Evolutionary conservation across 1,140 invertebrate species (phyloP).

Genomic region (Propsilocerus akamusi): DNA sequence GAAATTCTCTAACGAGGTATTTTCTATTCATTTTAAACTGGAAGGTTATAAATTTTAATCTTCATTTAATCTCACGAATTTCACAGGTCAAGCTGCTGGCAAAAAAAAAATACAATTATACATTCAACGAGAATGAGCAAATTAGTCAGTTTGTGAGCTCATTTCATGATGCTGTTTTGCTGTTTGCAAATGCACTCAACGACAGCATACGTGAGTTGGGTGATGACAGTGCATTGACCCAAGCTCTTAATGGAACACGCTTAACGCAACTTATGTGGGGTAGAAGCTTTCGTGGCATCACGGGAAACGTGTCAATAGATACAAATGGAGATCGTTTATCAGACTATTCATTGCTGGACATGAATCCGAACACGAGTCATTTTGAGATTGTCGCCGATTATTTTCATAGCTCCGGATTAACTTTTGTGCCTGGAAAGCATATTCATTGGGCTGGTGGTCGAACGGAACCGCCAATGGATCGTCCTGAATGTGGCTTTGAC

Average conservation of each 20-base stretch:
- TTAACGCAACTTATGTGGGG: slow-evolving; percentile 81
- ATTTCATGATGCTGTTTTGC: slow-evolving; percentile 85
- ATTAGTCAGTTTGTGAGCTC: slow-evolving; percentile 79
- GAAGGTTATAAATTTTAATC: slow-evolving; percentile 5
- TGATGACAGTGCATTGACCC: slow-evolving; percentile 33
- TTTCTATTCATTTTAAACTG: slow-evolving; percentile 6
- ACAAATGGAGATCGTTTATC: slow-evolving; percentile 76
- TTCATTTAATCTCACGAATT: slow-evolving; percentile 8
- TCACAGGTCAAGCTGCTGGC: slow-evolving; percentile 59
- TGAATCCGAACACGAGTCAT: slow-evolving; percentile 60
- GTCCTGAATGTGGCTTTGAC: slow-evolving; percentile 83
- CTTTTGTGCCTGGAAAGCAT: slow-evolving; percentile 42
- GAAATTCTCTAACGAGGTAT: slow-evolving; percentile 53
- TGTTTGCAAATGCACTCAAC: slow-evolving; percentile 82
- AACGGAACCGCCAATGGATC: slow-evolving; percentile 55
- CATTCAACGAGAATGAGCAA: slow-evolving; percentile 46
- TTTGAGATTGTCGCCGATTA: slow-evolving; percentile 45
- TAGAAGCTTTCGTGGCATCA: slow-evolving; percentile 62
- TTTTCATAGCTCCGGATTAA: slow-evolving; percentile 24
- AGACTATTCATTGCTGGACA: slow-evolving; percentile 78
- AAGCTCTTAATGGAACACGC: slow-evolving; percentile 32
- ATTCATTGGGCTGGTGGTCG: slow-evolving; percentile 80
- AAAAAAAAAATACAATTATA: slow-evolving; percentile 60
- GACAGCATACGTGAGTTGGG: slow-evolving; percentile 51
- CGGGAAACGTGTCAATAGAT: slow-evolving; percentile 80